phyloP scores from a whole-genome alignment of 2,797 vertebrate genomes.

The Acrocephalus scirpaceus region DNA sequence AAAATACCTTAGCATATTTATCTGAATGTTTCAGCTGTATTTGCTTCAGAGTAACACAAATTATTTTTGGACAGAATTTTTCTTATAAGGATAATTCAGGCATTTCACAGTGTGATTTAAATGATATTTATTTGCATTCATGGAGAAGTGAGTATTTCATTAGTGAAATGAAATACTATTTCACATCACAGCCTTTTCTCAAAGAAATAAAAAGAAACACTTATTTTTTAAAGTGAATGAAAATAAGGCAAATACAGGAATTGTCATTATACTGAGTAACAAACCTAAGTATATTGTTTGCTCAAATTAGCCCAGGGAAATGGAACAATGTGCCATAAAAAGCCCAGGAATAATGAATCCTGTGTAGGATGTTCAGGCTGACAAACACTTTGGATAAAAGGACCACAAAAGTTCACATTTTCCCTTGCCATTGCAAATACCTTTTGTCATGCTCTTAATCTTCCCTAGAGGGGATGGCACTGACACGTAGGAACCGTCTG shows the following conservation, averaged over 20 bases:
- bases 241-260: background rate
- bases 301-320: background rate
- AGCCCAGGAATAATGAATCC: background rate
- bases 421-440: constrained; percentile 72
- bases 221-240: background rate
- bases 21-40: background rate
- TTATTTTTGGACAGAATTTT: background rate
- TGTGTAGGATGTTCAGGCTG: background rate
- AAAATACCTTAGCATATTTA: background rate
- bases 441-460: constrained; percentile 99
- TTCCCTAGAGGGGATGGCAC: constrained; percentile 94
- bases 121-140: background rate
- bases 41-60: background rate
- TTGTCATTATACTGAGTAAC: background rate
- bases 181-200: background rate
- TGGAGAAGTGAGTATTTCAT: background rate
- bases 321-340: background rate
- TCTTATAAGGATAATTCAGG: background rate
- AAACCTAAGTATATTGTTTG: background rate
- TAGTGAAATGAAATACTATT: background rate
- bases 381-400: background rate
- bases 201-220: background rate
- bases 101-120: background rate
- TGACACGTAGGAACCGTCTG: constrained; percentile 95
- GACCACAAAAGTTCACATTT: background rate